Evolutionary conservation across 2,797 vertebrate species (phyloP).

Genomic region (Tauraco hartlaubi): DNA sequence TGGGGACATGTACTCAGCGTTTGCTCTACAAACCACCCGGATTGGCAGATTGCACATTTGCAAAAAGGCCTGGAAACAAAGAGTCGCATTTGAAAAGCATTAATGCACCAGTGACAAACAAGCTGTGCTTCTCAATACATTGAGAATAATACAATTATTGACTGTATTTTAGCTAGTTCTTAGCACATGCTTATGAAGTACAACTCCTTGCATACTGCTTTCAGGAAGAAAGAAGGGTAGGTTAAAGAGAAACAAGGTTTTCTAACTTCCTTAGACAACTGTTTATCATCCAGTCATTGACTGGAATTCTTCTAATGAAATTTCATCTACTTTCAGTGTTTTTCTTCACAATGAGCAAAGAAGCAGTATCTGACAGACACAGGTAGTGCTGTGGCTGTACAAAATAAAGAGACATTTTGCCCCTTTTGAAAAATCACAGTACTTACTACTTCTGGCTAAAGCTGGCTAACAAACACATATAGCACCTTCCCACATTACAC

Average conservation of each 20-base stretch:
- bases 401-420: neutral
- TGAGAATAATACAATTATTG: neutral
- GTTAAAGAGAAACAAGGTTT: neutral
- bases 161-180: neutral
- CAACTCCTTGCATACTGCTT: neutral
- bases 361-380: neutral
- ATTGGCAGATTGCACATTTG: slow-evolving; percentile 92
- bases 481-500: neutral
- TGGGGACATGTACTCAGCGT: slow-evolving; percentile 90
- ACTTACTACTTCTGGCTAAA: neutral
- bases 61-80: slow-evolving; percentile 88
- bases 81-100: slow-evolving; percentile 52
- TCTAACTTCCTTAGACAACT: neutral
- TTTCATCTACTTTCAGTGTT: neutral
- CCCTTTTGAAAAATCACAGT: neutral
- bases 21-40: slow-evolving; percentile 87
- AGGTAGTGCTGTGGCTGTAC: neutral
- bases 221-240: neutral
- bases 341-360: slow-evolving; percentile 46
- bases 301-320: neutral
- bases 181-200: neutral
- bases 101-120: neutral
- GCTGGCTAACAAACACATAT: neutral
- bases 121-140: neutral
- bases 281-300: neutral